A percentile compares a stretch with the other conserved stretches of the same genome.
Evolutionary conservation across 2,888 invertebrate genomes (phyloP).

Genomic region (Diarsia brunnea): DNA sequence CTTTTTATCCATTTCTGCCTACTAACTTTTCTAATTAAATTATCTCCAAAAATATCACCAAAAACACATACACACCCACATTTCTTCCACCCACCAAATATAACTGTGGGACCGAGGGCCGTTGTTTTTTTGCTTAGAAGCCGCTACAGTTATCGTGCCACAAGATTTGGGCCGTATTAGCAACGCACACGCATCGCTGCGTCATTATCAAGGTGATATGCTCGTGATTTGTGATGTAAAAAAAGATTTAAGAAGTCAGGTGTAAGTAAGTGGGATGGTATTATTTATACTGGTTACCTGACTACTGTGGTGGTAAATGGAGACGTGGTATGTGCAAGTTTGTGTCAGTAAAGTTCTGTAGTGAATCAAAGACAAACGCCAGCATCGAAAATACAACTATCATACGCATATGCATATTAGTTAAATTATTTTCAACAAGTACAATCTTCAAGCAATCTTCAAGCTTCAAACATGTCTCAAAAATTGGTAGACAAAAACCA

Average conservation of each 20-base stretch:
- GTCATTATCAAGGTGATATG: constrained; percentile 66
- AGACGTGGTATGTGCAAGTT: constrained; percentile 8
- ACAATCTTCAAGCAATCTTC: no score
- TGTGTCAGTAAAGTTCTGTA: neutral
- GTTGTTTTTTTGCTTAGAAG: constrained; percentile 52
- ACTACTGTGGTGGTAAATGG: neutral
- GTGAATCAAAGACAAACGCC: neutral
- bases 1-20: no score
- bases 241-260: constrained; percentile 52
- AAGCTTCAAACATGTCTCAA: no score
- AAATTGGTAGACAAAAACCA: no score
- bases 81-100: constrained; percentile 32
- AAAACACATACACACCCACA: constrained; percentile 53
- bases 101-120: constrained; percentile 54
- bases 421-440: no score
- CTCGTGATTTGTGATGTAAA: constrained; percentile 53
- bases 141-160: constrained; percentile 64
- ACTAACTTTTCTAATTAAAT: neutral
- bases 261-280: constrained; percentile 42
- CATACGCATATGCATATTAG: no score
- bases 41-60: neutral
- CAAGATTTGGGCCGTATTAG: constrained; percentile 63
- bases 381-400: no score
- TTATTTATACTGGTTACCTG: constrained; percentile 24
- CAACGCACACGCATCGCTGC: constrained; percentile 63